Evolutionary conservation across 2,888 invertebrate species (phyloP), one percentile per base, ranked within the genome.

Genomic region (Chrysolina americana): DNA sequence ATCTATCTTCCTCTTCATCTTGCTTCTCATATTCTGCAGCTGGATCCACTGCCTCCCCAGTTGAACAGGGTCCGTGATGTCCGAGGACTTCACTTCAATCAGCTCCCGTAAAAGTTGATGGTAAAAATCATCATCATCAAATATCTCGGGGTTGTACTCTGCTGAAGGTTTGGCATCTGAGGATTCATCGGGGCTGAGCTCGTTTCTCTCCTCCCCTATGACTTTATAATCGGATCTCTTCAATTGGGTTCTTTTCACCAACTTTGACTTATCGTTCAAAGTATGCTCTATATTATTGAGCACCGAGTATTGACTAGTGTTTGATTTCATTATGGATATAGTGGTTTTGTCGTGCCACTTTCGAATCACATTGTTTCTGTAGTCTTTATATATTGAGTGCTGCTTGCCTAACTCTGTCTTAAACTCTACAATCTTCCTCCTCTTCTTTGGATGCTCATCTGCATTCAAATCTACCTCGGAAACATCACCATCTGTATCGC

Each of bases 71-170:
- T 96, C 97, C 0, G 93, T 93, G 11, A 95, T 91, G 83, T 94
- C 93, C 3, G 94, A 92, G 0, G 96, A 94, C 88, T 98, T 98
- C 79, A 94, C 93, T 86, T 98, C 97, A 78, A 99, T 98, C 50
- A 99, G 89, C 87, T 98, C 98, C 77, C 96, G 90, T 59, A 99
- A 89, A 70, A 98, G 89, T 83, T 97, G 96, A 87, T 98, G 98
- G 88, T 99, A 99, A 87, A 99, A 99, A 86, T 99, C 99, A 83
- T 95, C 95, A 85, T 99, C 99, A 87, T 99, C 98, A 89, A 96
- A 99, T 83, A 98, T 95, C 89, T 98, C 95, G 0, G 90, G 84
- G 83, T 95, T 93, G 78, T 93, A 92, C 81, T 93, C 92, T 80
- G 92, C 91, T 36, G 68, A 63, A 48, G 44, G 8, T 47, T 68